A percentile compares a stretch with the other conserved stretches of the same genome.
These are phyloP conservation scores for Parnassius smintheus DNA, from an alignment of 2,888 invertebrate genomes.

Conservation along the genomic window DNA sequence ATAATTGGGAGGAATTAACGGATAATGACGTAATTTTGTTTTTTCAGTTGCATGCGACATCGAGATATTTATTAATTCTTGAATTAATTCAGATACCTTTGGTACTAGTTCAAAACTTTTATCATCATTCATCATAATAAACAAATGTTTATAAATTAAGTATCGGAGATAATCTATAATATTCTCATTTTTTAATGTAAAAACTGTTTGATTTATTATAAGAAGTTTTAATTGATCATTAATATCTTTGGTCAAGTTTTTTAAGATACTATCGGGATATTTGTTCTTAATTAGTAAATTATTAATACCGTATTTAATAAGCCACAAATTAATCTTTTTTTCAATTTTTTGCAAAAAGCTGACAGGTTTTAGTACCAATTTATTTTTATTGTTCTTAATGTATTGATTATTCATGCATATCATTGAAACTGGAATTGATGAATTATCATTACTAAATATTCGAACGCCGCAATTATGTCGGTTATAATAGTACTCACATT, in stretches of 20 bases:
- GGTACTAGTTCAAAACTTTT: slow-evolving; percentile 11
- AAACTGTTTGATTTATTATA: slow-evolving; percentile 1
- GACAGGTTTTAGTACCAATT: neutral
- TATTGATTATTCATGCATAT: neutral
- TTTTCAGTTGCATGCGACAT: neutral
- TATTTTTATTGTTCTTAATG: neutral
- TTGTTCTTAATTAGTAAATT: slow-evolving; percentile 15
- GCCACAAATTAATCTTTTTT: slow-evolving; percentile 29
- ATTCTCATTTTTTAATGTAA: slow-evolving; percentile 20
- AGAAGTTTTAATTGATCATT: slow-evolving; percentile 29
- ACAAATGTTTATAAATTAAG: slow-evolving; percentile 19
- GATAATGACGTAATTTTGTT: neutral
- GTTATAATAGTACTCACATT: neutral
- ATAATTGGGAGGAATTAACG: neutral
- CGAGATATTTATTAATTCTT: slow-evolving; percentile 6
- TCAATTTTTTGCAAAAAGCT: slow-evolving; percentile 21
- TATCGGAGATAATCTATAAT: slow-evolving; percentile 10
- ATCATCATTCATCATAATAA: neutral
- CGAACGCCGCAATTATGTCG: neutral
- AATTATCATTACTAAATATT: neutral
- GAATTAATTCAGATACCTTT: slow-evolving; percentile 22
- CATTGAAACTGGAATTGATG: neutral
- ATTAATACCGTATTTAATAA: slow-evolving; percentile 26
- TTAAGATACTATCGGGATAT: slow-evolving; percentile 23
- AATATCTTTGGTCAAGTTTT: slow-evolving; percentile 30